Conservation (phyloP, 2,797 vertebrate genomes). For the Silurus aristotelis region DNA sequence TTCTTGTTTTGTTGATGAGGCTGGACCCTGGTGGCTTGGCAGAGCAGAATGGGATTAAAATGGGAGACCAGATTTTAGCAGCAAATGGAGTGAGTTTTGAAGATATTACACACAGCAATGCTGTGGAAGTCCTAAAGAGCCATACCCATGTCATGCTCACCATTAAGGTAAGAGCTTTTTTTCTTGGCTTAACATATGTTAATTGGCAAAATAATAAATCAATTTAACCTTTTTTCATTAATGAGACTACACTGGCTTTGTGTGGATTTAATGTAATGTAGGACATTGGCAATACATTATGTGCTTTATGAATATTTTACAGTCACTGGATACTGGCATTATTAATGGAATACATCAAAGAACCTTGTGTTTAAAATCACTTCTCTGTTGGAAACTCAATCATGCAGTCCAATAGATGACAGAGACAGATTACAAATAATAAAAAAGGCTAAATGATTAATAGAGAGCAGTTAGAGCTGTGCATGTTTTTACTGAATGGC, state of each 20-base stretch:
- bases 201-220: neutral
- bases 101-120: constrained; percentile 95
- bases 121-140: constrained; percentile 94
- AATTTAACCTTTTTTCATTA: neutral
- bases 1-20: constrained; percentile 67
- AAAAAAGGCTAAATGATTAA: constrained; percentile 12
- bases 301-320: constrained; percentile 18
- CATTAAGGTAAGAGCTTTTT: constrained; percentile 81
- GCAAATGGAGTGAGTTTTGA: constrained; percentile 96
- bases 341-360: constrained; percentile 6
- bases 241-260: neutral
- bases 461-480: neutral
- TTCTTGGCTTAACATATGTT: neutral
- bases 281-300: constrained; percentile 19
- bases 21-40: constrained; percentile 92
- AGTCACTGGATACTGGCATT: neutral
- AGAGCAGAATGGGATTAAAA: constrained; percentile 92
- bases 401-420: constrained; percentile 20
- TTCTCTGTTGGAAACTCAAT: constrained; percentile 23
- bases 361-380: constrained; percentile 7
- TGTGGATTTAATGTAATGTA: neutral
- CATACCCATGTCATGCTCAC: constrained; percentile 95
- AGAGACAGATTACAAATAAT: constrained; percentile 32
- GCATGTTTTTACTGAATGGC: constrained; percentile 6
- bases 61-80: constrained; percentile 95